Evolutionary conservation across 2,888 invertebrate genomes (phyloP), one percentile per base, ranked within the genome.

Genomic region (Mythimna ferrago): DNA sequence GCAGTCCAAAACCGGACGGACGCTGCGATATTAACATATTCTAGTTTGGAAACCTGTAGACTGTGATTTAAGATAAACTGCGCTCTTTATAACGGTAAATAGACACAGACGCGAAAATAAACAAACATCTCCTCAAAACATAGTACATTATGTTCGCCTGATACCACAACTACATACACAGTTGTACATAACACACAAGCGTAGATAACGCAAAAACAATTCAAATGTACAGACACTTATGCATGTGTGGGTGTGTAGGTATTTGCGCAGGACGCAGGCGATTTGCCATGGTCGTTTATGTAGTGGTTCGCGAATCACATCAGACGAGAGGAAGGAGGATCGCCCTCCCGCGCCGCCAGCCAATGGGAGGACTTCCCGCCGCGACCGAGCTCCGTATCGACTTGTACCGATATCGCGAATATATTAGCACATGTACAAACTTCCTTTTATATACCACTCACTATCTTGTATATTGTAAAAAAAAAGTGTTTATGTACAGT

Each of bases 271-370:
- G 93, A 93, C 90, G 86, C 81, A 68, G 77, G 83, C 91, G 92
- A 92, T 94, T 94, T 92, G 93, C 92, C 87, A 91, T 81, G 81
- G 86, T 83, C 87, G 86, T 86, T 89, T 89, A 86, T 90, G 90
- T 91, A 88, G 88, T 89, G 83, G 91, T 93, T 94, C 92, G 95
- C 95, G 94, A 95, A 95, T 95, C 93, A 92, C 86, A 93, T 94
- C 93, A 94, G 89, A 86, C 92, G 95, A 96, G 96, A 96, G 95
- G 93, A 93, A 89, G 94, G 95, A 96, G 96, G 95, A 95, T 95
- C 94, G 95, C 95, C 96, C 96, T 96, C 95, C 93, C 92, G 90
- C 88, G 87, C 87, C 87, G 88, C 82, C 88, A 87, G 90, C 96
- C 96, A 96, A 96, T 96, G 82, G 89, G 89, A 91, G 89, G 84